Percentiles rank a stretch among this genome's conserved stretches.
Conservation (phyloP, 2,888 invertebrate genomes). For the Camptogramma bilineatum region DNA sequence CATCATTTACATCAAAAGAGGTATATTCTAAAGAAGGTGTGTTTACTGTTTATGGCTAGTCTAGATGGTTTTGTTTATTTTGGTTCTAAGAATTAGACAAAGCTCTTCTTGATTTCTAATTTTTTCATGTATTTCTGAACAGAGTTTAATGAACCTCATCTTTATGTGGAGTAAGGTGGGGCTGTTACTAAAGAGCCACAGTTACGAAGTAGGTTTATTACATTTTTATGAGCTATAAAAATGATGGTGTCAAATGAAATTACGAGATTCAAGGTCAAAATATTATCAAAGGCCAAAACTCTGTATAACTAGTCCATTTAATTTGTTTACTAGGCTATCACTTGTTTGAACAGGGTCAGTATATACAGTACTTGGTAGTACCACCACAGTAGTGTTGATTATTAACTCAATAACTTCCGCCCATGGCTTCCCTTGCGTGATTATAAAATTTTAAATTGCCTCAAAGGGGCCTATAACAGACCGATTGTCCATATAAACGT, state of each 20-base stretch:
- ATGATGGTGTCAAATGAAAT: conserved; percentile 4
- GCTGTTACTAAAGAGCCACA: neutral
- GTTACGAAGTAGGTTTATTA: neutral
- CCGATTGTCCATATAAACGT: too few species aligned
- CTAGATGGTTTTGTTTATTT: neutral
- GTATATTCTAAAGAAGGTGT: neutral
- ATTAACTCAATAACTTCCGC: too few species aligned
- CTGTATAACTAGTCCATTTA: neutral
- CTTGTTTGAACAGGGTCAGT: neutral
- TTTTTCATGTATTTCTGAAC: neutral
- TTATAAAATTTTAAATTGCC: too few species aligned
- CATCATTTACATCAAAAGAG: neutral
- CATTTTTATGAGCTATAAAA: conserved; percentile 6
- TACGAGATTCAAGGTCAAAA: conserved; percentile 2
- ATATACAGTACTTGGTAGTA: neutral
- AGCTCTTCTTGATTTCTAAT: neutral
- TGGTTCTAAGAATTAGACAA: neutral
- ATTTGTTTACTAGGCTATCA: neutral
- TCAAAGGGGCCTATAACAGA: too few species aligned
- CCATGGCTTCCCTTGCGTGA: too few species aligned
- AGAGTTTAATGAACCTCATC: neutral
- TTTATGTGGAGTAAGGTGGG: neutral
- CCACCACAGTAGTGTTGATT: too few species aligned
- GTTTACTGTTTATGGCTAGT: neutral
- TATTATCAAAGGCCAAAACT: neutral